Evolutionary conservation across 1,140 invertebrate genomes (phyloP), one percentile per base, ranked within the genome.

Genomic region (Papilio glaucus): DNA sequence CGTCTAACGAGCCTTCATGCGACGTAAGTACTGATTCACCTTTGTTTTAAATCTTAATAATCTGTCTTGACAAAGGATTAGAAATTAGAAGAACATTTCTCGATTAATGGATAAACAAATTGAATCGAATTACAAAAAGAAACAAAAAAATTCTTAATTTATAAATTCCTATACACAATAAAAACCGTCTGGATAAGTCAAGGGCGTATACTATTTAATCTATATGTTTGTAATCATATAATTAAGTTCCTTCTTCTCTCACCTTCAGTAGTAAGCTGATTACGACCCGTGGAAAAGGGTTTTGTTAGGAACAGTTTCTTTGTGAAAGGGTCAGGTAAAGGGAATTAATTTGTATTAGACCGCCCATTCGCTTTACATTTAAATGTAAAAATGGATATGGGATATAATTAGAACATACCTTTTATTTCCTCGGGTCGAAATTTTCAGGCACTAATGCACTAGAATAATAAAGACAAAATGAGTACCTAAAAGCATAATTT

Each of bases 261-360:
- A 24, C 21, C 49, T 57, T 57, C 49, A 24, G 21, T 57, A 57
- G 21, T 57, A 57, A 57, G 49, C 49, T 21, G 49, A 57, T 57
- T 57, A 57, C 49, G 15, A 18, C 7, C 33, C n/a, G 37, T 18
- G 60, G 15, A 62, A 62, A 62, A 37, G 60, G 60, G 26, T 61
- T 61, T 61, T 62, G 21, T 62, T 37, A 15, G 62, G 15, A 38
- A 21, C 33, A 41, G 33, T 65, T 37, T 65, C 62, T 65, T 65
- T 65, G n/a, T 38, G 18, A 65, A 65, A 65, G 37, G 62, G 33
- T 65, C 62, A 33, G 18, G 62, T 37, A 38, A 65, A 65, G 10
- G 37, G 62, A 65, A 65, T 65, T 65, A 65, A 65, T 65, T 65
- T 65, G 62, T 65, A 65, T 65, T 41, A 41, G 33, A 37, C 9